A percentile compares a stretch with the other conserved stretches of the same genome.
These are phyloP conservation scores for Spilarctia lutea DNA, from an alignment of 2,888 invertebrate genomes.

Conservation along the genomic window DNA sequence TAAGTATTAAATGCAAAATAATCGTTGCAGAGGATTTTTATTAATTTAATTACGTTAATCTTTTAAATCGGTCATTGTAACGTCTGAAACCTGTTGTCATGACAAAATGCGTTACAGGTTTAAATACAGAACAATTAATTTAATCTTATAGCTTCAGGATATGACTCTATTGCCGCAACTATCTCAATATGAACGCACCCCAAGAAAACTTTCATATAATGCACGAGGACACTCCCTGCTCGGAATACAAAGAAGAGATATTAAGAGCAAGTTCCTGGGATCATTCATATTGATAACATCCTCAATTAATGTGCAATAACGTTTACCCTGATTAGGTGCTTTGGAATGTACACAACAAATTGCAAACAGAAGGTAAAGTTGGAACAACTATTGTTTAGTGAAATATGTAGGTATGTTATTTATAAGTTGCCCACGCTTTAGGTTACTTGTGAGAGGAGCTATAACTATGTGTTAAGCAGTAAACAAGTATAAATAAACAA, in stretches of 20 bases:
- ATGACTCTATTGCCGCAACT: background rate
- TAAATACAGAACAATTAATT: background rate
- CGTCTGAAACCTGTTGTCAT: too few relatives aligned
- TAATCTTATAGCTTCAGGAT: background rate
- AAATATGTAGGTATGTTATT: background rate
- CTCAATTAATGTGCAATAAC: slow-evolving; percentile 64
- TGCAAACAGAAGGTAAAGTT: slow-evolving; percentile 19
- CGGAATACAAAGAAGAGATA: slow-evolving; percentile 40
- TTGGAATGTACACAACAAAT: slow-evolving; percentile 28
- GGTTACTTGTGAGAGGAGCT: background rate
- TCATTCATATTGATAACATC: slow-evolving; percentile 62
- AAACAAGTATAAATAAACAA: too few relatives aligned
- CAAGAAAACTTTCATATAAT: background rate
- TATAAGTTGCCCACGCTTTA: background rate
- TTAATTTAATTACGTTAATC: too few relatives aligned
- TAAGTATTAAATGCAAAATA: too few relatives aligned
- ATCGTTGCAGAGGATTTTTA: too few relatives aligned
- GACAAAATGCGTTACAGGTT: background rate
- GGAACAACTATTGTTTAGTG: background rate
- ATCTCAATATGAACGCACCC: background rate
- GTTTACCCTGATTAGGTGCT: slow-evolving; percentile 61
- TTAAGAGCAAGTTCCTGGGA: slow-evolving; percentile 47
- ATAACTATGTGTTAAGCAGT: too few relatives aligned
- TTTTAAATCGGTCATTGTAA: too few relatives aligned
- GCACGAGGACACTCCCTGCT: slow-evolving; percentile 15